phyloP scores from a whole-genome alignment of 2,888 invertebrate species.

The Mesorhabditis spiculigera region DNA sequence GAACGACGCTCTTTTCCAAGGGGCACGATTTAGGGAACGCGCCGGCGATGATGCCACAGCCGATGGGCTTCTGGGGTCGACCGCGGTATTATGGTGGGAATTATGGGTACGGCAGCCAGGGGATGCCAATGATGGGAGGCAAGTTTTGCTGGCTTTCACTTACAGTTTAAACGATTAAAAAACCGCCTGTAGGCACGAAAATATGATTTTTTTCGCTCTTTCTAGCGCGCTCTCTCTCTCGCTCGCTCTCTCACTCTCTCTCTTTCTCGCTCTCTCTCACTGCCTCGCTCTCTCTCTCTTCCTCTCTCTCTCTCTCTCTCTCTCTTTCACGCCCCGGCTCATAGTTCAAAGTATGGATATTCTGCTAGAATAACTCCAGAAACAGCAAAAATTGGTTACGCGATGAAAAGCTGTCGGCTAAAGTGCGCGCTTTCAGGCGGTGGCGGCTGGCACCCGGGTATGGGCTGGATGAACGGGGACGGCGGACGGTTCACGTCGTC shows the following conservation, averaged over 20 bases:
- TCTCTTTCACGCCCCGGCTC: too few species aligned
- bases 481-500: constrained; percentile 27
- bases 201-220: too few species aligned
- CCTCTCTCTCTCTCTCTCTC: too few species aligned
- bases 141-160: too few species aligned
- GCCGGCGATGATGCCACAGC: constrained; percentile 34
- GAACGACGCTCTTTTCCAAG: not conserved
- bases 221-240: not conserved
- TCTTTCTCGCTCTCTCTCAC: too few species aligned
- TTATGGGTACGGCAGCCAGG: constrained; percentile 17
- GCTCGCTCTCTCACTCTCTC: constrained; percentile 11
- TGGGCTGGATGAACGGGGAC: not conserved
- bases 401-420: too few species aligned
- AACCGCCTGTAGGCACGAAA: not conserved
- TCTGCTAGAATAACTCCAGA: too few species aligned
- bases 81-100: constrained; percentile 17
- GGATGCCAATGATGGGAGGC: constrained; percentile 22
- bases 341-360: too few species aligned
- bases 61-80: constrained; percentile 43
- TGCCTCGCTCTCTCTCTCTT: too few species aligned
- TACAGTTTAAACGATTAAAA: too few species aligned
- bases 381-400: too few species aligned
- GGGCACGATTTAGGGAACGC: constrained; percentile 21
- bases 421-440: too few species aligned
- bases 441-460: not conserved